phyloP scores from a whole-genome alignment of 1,140 invertebrate genomes.

The Mylabris phalerata region DNA sequence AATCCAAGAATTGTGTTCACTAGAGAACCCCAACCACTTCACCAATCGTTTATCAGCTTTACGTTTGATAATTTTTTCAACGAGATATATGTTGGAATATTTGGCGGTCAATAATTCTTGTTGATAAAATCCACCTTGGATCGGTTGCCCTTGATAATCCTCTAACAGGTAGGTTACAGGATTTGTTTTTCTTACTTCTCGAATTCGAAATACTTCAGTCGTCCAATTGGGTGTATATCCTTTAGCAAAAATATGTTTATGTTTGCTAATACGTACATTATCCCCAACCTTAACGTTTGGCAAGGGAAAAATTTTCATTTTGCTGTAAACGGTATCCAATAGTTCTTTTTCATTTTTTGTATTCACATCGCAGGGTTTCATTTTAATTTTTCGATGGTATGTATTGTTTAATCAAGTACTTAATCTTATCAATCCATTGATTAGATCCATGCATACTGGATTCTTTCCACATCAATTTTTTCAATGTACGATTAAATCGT shows the following conservation, averaged over 20 bases:
- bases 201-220: no score
- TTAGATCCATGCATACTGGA: conserved; percentile 37
- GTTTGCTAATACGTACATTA: no score
- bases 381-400: conserved; percentile 36
- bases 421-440: conserved; percentile 35
- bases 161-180: no score
- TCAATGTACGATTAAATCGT: conserved; percentile 42
- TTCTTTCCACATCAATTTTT: conserved; percentile 36
- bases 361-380: not conserved
- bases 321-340: not conserved
- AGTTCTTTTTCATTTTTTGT: not conserved
- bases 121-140: conserved; percentile 37
- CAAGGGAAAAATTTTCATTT: not conserved
- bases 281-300: no score
- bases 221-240: no score
- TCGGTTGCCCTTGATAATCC: no score
- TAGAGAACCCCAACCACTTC: conserved; percentile 24
- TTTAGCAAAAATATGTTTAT: no score
- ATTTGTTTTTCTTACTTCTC: no score
- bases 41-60: conserved; percentile 20
- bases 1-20: no score
- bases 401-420: conserved; percentile 36
- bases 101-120: conserved; percentile 27
- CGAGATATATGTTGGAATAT: conserved; percentile 33
- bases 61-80: conserved; percentile 20